A percentile compares a stretch with the other conserved stretches of the same genome.
Conservation (phyloP, 2,797 vertebrate species). For the Danio kyathit region DNA sequence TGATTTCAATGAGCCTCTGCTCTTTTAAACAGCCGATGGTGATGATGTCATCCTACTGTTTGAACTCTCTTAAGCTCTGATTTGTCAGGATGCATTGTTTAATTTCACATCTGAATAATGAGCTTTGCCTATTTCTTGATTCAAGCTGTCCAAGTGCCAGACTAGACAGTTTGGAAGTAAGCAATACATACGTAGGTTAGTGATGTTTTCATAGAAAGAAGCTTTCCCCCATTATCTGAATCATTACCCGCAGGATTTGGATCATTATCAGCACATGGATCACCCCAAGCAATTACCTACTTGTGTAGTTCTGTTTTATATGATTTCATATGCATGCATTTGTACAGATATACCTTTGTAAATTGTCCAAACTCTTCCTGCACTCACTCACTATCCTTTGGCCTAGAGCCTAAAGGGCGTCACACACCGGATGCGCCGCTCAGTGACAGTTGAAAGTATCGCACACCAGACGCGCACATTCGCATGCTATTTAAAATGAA, state of each 20-base stretch:
- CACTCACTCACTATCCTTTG: too few relatives aligned
- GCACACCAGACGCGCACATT: too few relatives aligned
- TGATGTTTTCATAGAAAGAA: too few relatives aligned
- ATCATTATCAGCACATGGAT: too few relatives aligned
- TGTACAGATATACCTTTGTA: background rate
- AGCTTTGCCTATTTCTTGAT: background rate
- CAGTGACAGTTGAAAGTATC: too few relatives aligned
- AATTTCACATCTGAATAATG: background rate
- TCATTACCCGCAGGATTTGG: too few relatives aligned
- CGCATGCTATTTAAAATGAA: too few relatives aligned
- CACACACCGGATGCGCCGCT: too few relatives aligned
- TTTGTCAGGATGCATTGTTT: conserved; percentile 14
- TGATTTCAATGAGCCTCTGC: background rate
- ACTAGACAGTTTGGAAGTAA: background rate
- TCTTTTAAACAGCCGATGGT: conserved; percentile 1
- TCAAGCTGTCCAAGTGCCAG: background rate
- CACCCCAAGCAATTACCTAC: background rate
- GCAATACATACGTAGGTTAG: conserved; percentile 7
- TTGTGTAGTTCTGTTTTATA: background rate
- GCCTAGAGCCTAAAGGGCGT: too few relatives aligned
- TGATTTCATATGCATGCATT: background rate
- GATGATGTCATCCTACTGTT: conserved; percentile 9
- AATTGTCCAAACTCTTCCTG: too few relatives aligned
- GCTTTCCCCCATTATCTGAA: conserved; percentile 3
- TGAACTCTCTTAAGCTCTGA: conserved; percentile 16